A percentile compares a stretch with the other conserved stretches of the same genome.
phyloP scores from a whole-genome alignment of 2,797 vertebrate species.

The Oceanodroma leucorhoa region DNA sequence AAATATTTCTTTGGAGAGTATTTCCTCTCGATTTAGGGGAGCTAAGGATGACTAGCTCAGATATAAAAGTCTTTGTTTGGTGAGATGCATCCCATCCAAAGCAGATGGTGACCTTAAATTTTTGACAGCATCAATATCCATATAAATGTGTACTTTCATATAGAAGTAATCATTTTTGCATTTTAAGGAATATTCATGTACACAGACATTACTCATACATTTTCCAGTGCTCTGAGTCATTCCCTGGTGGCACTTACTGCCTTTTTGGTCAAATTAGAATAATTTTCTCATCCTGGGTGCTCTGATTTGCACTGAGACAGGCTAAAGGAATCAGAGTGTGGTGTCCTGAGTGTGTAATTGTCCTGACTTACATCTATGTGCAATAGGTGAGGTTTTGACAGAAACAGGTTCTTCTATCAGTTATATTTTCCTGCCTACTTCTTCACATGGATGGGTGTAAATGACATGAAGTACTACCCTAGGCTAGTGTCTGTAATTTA shows the following conservation, averaged over 20 bases:
- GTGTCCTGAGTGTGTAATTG: neutral
- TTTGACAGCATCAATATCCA: neutral
- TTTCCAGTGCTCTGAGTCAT: neutral
- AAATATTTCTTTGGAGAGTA: neutral
- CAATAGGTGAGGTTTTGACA: neutral
- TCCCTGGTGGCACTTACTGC: neutral
- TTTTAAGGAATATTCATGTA: neutral
- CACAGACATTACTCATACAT: neutral
- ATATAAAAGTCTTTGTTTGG: neutral
- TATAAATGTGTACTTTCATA: neutral
- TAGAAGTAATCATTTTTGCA: neutral
- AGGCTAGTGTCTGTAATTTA: neutral
- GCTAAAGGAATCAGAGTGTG: neutral
- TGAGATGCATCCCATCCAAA: neutral
- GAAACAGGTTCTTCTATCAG: neutral
- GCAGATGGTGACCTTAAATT: neutral
- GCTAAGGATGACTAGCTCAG: neutral
- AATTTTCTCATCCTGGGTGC: neutral
- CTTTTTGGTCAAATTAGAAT: neutral
- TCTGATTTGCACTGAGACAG: neutral
- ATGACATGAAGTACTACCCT: neutral
- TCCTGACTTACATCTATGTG: neutral
- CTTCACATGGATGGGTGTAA: neutral
- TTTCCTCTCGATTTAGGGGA: neutral
- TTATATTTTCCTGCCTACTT: neutral